Base-by-base conservation (phyloP, 2,797 vertebrate species). In the Enteromius unitaeniatus region DNA sequence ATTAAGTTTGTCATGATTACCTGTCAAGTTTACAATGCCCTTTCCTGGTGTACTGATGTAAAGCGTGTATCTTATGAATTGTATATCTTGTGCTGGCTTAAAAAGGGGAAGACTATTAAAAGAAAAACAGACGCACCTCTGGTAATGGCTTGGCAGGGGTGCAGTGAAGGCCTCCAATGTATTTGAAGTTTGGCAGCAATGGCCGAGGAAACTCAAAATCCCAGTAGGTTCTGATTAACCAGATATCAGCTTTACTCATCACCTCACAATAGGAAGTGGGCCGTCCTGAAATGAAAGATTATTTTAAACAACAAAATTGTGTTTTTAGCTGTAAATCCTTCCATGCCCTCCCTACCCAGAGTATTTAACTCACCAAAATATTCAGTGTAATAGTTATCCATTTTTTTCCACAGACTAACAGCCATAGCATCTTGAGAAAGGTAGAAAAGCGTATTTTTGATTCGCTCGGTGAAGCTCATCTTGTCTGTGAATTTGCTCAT, bases 201-300 rank as follows among this genome's bases (percentile, higher is more conserved):
- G 97, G 97, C 9, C 94, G 95, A 62, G 97, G 96, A 89, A 95
- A 99, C 84, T 98, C 97, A 87, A 98, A 95, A 89, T 98, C 97
- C 97, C 97, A 98, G 85, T 97, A 98, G 6, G 96, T 97, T 82
- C 96, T 88, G 0, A 98, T 96, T 83, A 98, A 87, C 97, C 97
- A 99, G 68, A 99, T 94, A 80, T 98, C 97, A 72, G 96, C 96
- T 89, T 93, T 96, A 0, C 96, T 93, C 93, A 97, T 94, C 0
- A 89, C 86, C 90, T 99, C 95, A 82, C 97, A 98, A 62, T 94
- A 79, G 0, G 94, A 95, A 14, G 94, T 95, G 70, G 94, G 93
- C 79, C 37, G 15, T 17, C 82, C 86, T 86, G 73, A 3, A 78
- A 79, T 40, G 1, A 37, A 51, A 19, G n/a, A 23, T n/a, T 1